Percentiles rank a stretch among this genome's conserved stretches.
Evolutionary conservation across 2,888 invertebrate species (phyloP).

Genomic region (Steinernema hermaphroditum): DNA sequence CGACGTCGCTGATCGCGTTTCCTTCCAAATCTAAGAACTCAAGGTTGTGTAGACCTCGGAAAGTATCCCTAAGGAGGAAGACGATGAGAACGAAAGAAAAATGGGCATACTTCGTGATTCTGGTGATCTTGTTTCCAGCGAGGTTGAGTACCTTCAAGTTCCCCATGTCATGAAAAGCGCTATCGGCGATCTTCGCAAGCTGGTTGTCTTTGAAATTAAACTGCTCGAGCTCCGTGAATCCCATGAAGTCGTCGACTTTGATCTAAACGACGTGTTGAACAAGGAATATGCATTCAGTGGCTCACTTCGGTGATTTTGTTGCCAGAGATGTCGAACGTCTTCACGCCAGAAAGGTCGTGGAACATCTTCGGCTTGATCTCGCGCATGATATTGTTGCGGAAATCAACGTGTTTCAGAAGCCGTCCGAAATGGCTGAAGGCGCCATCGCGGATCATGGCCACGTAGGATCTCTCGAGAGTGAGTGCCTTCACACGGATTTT

Average conservation of each 20-base stretch:
- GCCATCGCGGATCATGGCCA: slow-evolving; percentile 48
- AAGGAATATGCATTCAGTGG: slow-evolving; percentile 50
- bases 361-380: slow-evolving; percentile 49
- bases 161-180: slow-evolving; percentile 48
- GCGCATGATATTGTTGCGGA: slow-evolving; percentile 58
- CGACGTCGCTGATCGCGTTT: slow-evolving; percentile 51
- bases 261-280: slow-evolving; percentile 45
- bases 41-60: slow-evolving; percentile 65
- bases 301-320: slow-evolving; percentile 67
- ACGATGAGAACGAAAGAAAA: too few species aligned
- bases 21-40: slow-evolving; percentile 59
- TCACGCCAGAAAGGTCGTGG: slow-evolving; percentile 43
- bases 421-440: slow-evolving; percentile 45
- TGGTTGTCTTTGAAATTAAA: slow-evolving; percentile 49
- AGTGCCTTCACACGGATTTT: slow-evolving; percentile 42
- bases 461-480: slow-evolving; percentile 47
- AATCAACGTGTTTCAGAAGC: slow-evolving; percentile 35
- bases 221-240: slow-evolving; percentile 64
- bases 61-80: slow-evolving; percentile 50
- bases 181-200: slow-evolving; percentile 49
- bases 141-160: slow-evolving; percentile 65
- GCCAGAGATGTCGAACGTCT: slow-evolving; percentile 65
- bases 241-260: slow-evolving; percentile 61
- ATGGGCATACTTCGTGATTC: slow-evolving; percentile 49
- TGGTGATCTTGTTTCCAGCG: slow-evolving; percentile 66